Base-by-base conservation (phyloP, 1,140 invertebrate species). In the Chymomyza costata region DNA sequence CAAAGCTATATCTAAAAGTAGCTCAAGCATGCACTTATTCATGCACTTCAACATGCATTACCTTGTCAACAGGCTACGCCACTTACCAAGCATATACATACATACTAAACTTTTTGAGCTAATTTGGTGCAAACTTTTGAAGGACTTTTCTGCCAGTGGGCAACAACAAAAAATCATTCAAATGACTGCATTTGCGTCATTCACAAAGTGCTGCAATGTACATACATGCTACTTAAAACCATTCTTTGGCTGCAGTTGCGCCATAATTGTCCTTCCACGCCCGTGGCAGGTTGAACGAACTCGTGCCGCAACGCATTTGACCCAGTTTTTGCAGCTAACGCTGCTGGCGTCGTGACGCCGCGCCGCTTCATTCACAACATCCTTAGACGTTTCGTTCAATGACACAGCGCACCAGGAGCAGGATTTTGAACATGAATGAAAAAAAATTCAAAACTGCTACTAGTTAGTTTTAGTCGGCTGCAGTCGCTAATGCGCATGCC, bases 191-290 rank as follows among this genome's bases (percentile, higher is more conserved):
- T 65, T 65, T 65, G 62, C 62, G 61, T 65, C 62, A 65, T 65
- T 65, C 61, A 65, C 62, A 65, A 65, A 65, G 57, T 11, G 17
- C 25, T 25, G 1, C 13, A 34, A 13, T n/a, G 13, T 6, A 5
- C 10, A 28, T 28, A 28, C 5, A 28, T 10, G 25, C 25, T 28
- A 28, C 25, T 5, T 28, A 28, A 28, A 28, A n/a, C n/a, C n/a
- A n/a, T n/a, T n/a, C n/a, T n/a, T n/a, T 13, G 32, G 11, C 6
- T n/a, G 11, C 8, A 34, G 65, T 59, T 60, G 58, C 71, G 58
- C 71, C 66, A 76, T 56, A 76, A 70, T 59, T 43, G 70, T 76
- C 70, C 70, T 78, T 69, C 65, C 48, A 48, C 47, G 2, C 16
- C 58, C 43, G 17, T 47, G 51, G 48, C 21, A 55, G 39, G 73